Base-by-base conservation (phyloP, 2,888 invertebrate genomes). In the Lepidochitona cinerea region DNA sequence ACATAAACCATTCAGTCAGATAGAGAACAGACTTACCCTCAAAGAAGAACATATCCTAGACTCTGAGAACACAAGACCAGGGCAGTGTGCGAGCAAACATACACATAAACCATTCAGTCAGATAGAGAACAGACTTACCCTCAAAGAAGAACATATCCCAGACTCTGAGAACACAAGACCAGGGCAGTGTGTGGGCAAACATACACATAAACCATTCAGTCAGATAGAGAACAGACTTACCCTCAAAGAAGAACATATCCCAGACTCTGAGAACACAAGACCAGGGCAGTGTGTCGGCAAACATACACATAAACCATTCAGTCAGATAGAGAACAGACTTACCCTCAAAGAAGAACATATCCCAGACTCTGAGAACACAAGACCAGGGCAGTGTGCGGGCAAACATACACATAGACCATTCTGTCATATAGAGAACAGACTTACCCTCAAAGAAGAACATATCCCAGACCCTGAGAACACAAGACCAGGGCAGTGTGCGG, bases 101-200 rank as follows among this genome's bases (percentile, higher is more conserved):
- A 41, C 41, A 41, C 41, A 41, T 41, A 18, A 41, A 41, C 41
- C 41, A 41, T 18, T 41, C 41, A 9, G 18, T 41, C 41, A 67
- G 7, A 9, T 41, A 41, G n/a, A n/a, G n/a, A n/a, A n/a, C n/a
- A n/a, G 18, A 9, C 41, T 73, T 73, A 88, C 97, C 99, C 92
- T 99, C 99, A 90, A 98, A 98, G 68, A 99, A 93, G 92, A 99
- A 99, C 93, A 98, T 97, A 91, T 99, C 99, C 98, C 98, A 99
- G 37, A 99, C 94, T 33, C 99, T 93, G 70, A 99, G 92, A 74
- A 99, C 93, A 72, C 96, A 95, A 87, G 97, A 95, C 98, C 98
- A 99, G 35, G 98, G 98, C 83, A 99, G 92, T 0, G 97, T 98
- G 84, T 99, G 93, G 0, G 97, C 97, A 91, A 96, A 96, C 7